Evolutionary conservation across 2,113 vertebrate species (phyloP).

Genomic region (Rhinoderma darwinii): DNA sequence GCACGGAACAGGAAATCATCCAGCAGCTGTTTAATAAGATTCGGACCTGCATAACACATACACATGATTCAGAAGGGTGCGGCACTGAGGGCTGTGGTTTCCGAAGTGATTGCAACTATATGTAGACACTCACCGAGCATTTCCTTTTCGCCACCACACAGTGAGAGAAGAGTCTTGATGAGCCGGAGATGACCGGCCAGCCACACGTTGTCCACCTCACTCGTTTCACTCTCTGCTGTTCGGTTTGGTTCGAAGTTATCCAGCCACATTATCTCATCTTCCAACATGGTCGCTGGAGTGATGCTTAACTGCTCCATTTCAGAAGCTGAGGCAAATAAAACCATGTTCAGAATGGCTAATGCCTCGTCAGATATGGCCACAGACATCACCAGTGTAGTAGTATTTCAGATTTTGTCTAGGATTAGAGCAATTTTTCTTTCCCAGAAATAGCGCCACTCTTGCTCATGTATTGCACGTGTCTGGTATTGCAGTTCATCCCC

Average conservation of each 20-base stretch:
- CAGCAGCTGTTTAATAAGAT: conserved; percentile 94
- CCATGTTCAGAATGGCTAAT: neutral
- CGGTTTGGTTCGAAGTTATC: conserved; percentile 98
- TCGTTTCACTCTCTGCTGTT: conserved; percentile 94
- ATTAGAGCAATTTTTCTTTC: no score
- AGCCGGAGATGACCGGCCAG: conserved; percentile 93
- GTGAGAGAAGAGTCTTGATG: conserved; percentile 96
- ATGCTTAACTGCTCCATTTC: conserved; percentile 96
- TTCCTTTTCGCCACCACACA: conserved; percentile 95
- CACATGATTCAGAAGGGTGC: conserved; percentile 26
- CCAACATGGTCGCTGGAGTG: conserved; percentile 92
- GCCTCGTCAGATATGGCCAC: no score
- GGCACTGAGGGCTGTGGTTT: neutral
- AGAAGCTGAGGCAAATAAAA: conserved; percentile 74
- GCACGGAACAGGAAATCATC: conserved; percentile 98
- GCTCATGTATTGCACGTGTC: no score
- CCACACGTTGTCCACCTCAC: conserved; percentile 95
- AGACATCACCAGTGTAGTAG: no score
- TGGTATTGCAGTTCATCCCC: no score
- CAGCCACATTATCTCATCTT: conserved; percentile 98
- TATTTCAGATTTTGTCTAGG: no score
- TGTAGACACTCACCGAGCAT: conserved; percentile 82
- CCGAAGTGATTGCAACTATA: neutral
- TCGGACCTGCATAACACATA: conserved; percentile 82
- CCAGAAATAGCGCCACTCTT: no score